Evolutionary conservation across 2,797 vertebrate genomes (phyloP).

Genomic region (Zalophus californianus): DNA sequence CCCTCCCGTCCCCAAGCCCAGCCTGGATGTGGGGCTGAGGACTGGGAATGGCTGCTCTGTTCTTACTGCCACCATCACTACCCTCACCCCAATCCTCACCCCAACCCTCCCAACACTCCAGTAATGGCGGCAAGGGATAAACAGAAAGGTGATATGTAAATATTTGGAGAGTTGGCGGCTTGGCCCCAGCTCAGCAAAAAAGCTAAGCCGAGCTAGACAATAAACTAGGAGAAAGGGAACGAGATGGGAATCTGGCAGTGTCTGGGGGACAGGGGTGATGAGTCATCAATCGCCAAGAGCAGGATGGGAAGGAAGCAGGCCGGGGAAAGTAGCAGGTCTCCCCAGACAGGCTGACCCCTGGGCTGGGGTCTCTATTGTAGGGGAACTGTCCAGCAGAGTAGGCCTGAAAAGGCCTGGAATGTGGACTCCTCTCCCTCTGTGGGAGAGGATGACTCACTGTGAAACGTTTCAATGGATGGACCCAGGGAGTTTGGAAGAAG

Average conservation of each 20-base stretch:
- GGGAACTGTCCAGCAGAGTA: constrained; percentile 80
- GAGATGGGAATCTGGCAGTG: not conserved
- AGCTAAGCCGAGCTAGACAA: constrained; percentile 53
- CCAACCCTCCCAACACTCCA: constrained; percentile 71
- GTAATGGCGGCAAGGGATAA: constrained; percentile 90
- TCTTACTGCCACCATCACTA: constrained; percentile 20
- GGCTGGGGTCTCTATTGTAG: not conserved
- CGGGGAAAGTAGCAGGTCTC: not conserved
- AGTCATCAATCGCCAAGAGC: not conserved
- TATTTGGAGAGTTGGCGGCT: constrained; percentile 94
- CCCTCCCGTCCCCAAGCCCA: not conserved
- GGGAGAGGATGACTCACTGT: constrained; percentile 40
- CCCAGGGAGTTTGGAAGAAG: constrained; percentile 33
- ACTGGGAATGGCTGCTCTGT: constrained; percentile 6
- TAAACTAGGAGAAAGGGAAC: not conserved
- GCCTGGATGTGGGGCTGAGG: not conserved
- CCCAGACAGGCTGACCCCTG: not conserved
- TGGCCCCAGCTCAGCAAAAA: constrained; percentile 91
- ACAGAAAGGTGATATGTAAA: constrained; percentile 99
- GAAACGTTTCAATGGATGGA: constrained; percentile 5
- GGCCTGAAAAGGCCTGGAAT: constrained; percentile 62
- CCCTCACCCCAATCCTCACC: constrained; percentile 2
- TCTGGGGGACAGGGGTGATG: not conserved
- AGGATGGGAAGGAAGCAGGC: not conserved
- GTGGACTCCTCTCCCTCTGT: not conserved